Percentiles rank a stretch among this genome's conserved stretches.
phyloP scores from a whole-genome alignment of 1,140 invertebrate genomes.

The Oryctes rhinoceros region DNA sequence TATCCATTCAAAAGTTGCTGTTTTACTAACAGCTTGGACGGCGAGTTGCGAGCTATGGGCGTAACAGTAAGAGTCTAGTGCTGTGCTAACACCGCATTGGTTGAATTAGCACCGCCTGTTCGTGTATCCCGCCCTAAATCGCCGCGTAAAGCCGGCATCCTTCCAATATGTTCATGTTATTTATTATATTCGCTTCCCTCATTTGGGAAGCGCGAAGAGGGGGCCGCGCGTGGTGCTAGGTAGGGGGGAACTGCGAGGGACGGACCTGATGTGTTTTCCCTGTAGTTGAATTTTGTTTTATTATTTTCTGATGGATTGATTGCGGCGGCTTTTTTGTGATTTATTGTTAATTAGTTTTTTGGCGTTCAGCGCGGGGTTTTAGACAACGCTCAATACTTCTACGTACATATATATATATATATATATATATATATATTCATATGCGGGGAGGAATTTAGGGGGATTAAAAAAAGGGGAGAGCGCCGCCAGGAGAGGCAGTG shows the following conservation, averaged over 20 bases:
- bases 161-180: constrained; percentile 60
- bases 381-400: background rate
- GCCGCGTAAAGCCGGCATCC: constrained; percentile 41
- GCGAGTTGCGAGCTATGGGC: constrained; percentile 44
- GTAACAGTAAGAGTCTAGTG: constrained; percentile 41
- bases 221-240: background rate
- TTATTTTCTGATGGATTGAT: constrained; percentile 60
- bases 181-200: constrained; percentile 52
- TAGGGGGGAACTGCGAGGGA: background rate
- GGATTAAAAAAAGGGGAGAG: background rate
- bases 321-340: constrained; percentile 43
- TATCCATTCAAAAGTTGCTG: constrained; percentile 49
- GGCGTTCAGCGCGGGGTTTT: background rate
- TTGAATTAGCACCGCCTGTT: constrained; percentile 41
- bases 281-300: constrained; percentile 58
- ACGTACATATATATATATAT: background rate
- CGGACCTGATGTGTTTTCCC: constrained; percentile 55
- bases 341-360: constrained; percentile 41
- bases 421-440: background rate
- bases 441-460: background rate
- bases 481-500: background rate
- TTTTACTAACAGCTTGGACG: constrained; percentile 50
- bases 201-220: background rate
- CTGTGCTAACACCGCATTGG: constrained; percentile 44
- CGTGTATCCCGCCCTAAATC: constrained; percentile 47